Base-by-base conservation (phyloP, 2,113 vertebrate genomes). In the Oxyruncus cristatus region DNA sequence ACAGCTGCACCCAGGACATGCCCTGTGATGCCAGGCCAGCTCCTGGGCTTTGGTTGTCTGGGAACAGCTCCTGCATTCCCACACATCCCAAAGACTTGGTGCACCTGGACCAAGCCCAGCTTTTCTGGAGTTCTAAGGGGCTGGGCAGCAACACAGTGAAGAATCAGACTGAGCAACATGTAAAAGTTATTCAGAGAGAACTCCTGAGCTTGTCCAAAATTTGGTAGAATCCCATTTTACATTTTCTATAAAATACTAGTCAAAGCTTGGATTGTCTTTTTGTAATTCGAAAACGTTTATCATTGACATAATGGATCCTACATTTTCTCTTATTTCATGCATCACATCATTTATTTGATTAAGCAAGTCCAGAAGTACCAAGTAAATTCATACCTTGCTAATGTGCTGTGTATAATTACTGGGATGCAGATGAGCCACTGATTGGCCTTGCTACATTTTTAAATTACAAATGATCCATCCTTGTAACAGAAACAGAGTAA, bases 381-480 rank as follows among this genome's bases (percentile, higher is more conserved):
- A 65, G 87, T 89, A 70, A 95, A 73, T 74, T 83, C 70, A 37
- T 35, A 42, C 81, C 83, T 79, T 63, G 44, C 47, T 92, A 52
- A 95, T 80, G 86, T 59, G 61, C 71, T 55, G 84, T 62, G 41
- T 65, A n/a, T 77, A 91, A 81, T 95, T 92, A 89, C 84, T 65
- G 79, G 53, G 28, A n/a, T 49, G 74, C 75, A 67, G 96, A 93
- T 94, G 86, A 94, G 72, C 44, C 20, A 6, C 92, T 93, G 94
- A 93, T 84, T 83, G 59, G 95, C 88, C 82, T 77, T 63, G 72
- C 71, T 90, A 33, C 63, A 63, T 88, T 77, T 88, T 61, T 67
- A 63, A 88, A 81, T 96, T 86, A 92, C 68, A 94, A 83, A 67
- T n/a, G 74, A 95, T 92, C 88, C 61, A 35, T 88, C 82, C 23